Percentiles rank a stretch among this genome's conserved stretches.
Evolutionary conservation across 2,797 vertebrate genomes (phyloP).

Genomic region (Thaleichthys pacificus): DNA sequence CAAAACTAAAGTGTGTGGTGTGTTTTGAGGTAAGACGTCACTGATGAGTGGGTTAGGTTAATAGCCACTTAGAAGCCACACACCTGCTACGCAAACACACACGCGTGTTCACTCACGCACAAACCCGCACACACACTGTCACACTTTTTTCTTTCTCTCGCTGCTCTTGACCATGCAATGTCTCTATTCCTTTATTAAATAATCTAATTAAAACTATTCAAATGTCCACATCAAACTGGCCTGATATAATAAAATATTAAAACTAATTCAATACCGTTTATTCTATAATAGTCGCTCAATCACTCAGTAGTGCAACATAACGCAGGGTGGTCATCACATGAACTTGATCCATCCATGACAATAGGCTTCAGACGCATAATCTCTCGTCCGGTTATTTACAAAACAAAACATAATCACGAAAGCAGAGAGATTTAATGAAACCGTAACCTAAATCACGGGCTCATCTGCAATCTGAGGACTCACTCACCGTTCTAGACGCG

Average conservation of each 20-base stretch:
- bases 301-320: not conserved
- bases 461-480: not conserved
- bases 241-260: not conserved
- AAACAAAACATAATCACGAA: not conserved
- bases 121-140: no score
- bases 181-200: not conserved
- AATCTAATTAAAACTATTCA: not conserved
- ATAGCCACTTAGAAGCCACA: not conserved
- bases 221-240: not conserved
- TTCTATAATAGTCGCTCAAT: not conserved
- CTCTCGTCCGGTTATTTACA: not conserved
- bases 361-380: not conserved
- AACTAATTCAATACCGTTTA: not conserved
- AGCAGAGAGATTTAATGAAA: no score
- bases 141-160: no score
- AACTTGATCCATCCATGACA: not conserved
- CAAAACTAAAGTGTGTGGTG: not conserved
- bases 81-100: not conserved
- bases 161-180: not conserved
- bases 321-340: not conserved
- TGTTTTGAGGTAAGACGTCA: not conserved
- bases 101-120: no score
- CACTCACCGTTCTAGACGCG: constrained; percentile 8
- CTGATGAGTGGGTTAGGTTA: not conserved
- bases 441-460: no score